Evolutionary conservation across 2,797 vertebrate genomes (phyloP), one percentile per base, ranked within the genome.

Genomic region (Simalia tracyae): DNA sequence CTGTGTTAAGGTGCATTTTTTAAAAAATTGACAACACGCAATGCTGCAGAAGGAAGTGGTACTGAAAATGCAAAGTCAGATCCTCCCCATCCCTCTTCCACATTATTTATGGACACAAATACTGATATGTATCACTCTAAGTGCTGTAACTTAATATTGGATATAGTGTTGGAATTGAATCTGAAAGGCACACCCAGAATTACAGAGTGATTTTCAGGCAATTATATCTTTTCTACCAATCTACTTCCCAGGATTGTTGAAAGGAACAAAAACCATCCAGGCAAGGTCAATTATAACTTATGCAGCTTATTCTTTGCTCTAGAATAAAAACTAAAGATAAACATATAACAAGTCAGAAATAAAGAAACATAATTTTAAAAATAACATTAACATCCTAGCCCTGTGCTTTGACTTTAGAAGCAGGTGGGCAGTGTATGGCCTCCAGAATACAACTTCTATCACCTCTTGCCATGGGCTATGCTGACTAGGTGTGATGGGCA

Each of bases 1-100:
- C 87, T 94, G 96, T 96, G 91, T 96, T 97, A 97, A 96, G 96
- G 95, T 91, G 96, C 96, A 96, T 96, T 97, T 97, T 95, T 97
- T 95, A 96, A 93, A 94, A 95, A 22, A 24, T 19, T 94, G 91
- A 94, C 94, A 94, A 97, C 96, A 97, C 66, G 22, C 87, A 91
- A 95, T n/a, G 95, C 85, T 94, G 90, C 95, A 96, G 93, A 86
- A 91, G 93, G 87, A 95, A 96, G 92, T 5, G 91, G 91, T 61
- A 14, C n/a, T 90, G 89, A 63, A 84, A 90, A 92, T 87, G 46
- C 66, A 64, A 68, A 81, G 12, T 81, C 36, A 92, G 59, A 59
- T 50, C 22, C 15, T 84, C 0, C 56, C 11, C 24, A 81, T n/a
- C 2, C 4, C 42, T 5, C 17, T 11, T n/a, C 24, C 42, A 90